These are phyloP conservation scores for Prionace glauca DNA, from an alignment of 2,797 vertebrate genomes.

Conservation along the genomic window DNA sequence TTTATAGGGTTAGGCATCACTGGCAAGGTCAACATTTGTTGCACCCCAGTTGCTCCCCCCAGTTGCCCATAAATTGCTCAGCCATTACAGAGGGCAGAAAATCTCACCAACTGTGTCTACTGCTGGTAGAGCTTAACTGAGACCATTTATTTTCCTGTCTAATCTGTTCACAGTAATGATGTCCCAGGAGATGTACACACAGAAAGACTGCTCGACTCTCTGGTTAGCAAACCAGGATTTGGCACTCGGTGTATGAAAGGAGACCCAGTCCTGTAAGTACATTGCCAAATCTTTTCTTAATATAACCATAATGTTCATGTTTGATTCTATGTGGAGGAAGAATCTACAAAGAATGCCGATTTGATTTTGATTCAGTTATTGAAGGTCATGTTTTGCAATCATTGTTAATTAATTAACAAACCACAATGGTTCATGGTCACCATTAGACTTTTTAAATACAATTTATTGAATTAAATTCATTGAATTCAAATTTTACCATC, in stretches of 20 bases:
- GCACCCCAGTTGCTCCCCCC: no score
- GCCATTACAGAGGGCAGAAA: no score
- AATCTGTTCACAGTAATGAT: slow-evolving; percentile 67
- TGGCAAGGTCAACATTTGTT: no score
- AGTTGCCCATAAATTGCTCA: no score
- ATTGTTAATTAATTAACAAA: background rate
- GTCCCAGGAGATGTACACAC: slow-evolving; percentile 73
- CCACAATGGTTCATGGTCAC: no score
- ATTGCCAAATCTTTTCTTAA: background rate
- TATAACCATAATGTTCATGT: background rate
- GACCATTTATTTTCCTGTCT: slow-evolving; percentile 39
- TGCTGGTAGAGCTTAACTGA: background rate
- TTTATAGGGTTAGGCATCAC: no score
- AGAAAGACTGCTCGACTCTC: slow-evolving; percentile 65
- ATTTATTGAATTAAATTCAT: no score
- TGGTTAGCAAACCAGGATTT: slow-evolving; percentile 74
- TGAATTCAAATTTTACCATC: no score
- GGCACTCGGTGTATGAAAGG: slow-evolving; percentile 90
- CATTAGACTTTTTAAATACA: no score
- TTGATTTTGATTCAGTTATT: background rate
- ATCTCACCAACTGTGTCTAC: no score
- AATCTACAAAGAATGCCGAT: background rate
- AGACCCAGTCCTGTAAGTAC: slow-evolving; percentile 74
- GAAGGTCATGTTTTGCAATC: background rate
- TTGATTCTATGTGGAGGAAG: background rate